Evolutionary conservation across 2,797 vertebrate genomes (phyloP).

Genomic region (Mus spretus): DNA sequence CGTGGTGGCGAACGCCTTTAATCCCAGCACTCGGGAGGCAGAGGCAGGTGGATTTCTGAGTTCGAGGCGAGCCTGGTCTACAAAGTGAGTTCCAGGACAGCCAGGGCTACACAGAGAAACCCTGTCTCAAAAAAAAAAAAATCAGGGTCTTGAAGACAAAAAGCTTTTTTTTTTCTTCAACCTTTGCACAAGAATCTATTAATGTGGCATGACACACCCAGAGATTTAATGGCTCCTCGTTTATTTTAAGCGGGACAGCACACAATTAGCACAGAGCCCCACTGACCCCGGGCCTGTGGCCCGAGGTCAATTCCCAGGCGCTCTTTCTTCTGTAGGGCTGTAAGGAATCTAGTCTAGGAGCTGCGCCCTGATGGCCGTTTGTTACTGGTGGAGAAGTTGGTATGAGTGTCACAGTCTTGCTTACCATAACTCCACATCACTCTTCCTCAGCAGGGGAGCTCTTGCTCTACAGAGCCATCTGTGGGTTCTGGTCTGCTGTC

Average conservation of each 20-base stretch:
- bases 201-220: neutral
- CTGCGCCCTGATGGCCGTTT: neutral
- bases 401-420: neutral
- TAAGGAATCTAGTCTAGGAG: neutral
- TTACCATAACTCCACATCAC: neutral
- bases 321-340: neutral
- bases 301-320: conserved; percentile 39
- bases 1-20: too few species aligned
- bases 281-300: neutral
- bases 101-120: too few species aligned
- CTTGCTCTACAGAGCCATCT: neutral
- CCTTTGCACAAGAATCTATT: conserved; percentile 58
- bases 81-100: too few species aligned
- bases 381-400: neutral
- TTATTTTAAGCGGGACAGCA: conserved; percentile 49
- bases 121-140: neutral
- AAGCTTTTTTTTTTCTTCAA: neutral
- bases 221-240: conserved; percentile 9
- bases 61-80: too few species aligned
- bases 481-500: neutral
- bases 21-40: too few species aligned
- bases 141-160: neutral
- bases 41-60: too few species aligned
- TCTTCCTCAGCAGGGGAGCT: neutral
- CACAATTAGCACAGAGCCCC: conserved; percentile 22